Evolutionary conservation across 2,113 vertebrate genomes (phyloP).

Genomic region (Austrofundulus limnaeus): DNA sequence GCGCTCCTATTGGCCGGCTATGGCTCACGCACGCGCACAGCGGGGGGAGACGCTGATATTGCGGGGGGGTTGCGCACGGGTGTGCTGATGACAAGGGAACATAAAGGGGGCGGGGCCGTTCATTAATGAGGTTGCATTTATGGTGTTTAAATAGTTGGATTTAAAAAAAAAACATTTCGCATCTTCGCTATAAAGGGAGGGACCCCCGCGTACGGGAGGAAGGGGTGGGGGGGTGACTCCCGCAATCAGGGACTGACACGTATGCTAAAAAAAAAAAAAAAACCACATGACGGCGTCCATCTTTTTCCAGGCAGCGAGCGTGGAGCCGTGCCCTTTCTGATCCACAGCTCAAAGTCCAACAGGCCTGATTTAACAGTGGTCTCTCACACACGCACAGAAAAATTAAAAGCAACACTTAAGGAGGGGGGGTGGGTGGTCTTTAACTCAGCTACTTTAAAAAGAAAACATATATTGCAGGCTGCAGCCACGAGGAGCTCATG

Average conservation of each 20-base stretch:
- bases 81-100: slow-evolving; percentile 46
- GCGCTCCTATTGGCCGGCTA: slow-evolving; percentile 74
- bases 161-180: slow-evolving; percentile 13
- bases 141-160: slow-evolving; percentile 46
- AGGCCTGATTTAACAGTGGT: slow-evolving; percentile 29
- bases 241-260: slow-evolving; percentile 69
- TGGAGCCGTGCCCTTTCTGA: slow-evolving; percentile 46
- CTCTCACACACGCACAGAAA: background rate
- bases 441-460: too few species aligned
- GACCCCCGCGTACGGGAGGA: background rate
- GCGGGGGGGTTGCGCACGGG: slow-evolving; percentile 64
- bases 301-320: slow-evolving; percentile 55
- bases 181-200: too few species aligned
- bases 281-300: slow-evolving; percentile 72
- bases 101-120: slow-evolving; percentile 66
- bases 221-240: slow-evolving; percentile 17
- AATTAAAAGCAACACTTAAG: background rate
- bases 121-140: slow-evolving; percentile 63
- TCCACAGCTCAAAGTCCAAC: slow-evolving; percentile 62
- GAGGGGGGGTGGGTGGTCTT: background rate
- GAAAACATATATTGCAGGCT: too few species aligned
- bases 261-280: too few species aligned
- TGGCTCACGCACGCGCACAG: slow-evolving; percentile 65
- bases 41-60: slow-evolving; percentile 54
- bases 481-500: slow-evolving; percentile 51